These are phyloP conservation scores for Heliconius hortense DNA, from an alignment of 2,888 invertebrate genomes.

Conservation along the genomic window DNA sequence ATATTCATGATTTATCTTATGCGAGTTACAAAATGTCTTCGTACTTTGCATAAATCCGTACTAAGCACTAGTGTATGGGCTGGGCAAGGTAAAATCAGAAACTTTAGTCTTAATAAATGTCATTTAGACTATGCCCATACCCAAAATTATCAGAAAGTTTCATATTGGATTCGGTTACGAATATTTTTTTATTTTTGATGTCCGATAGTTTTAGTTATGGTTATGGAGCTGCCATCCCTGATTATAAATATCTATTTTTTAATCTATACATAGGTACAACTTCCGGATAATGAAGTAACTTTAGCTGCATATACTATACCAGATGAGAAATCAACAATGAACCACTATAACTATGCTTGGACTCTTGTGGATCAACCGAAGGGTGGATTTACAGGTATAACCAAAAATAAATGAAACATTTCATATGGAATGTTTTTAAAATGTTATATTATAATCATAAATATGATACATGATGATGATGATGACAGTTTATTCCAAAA, in stretches of 20 bases:
- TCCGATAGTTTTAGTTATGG: not conserved
- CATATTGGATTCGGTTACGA: too few species aligned
- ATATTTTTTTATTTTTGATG: not conserved
- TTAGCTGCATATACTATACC: constrained; percentile 91
- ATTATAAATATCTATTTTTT: not conserved
- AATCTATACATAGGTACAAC: constrained; percentile 61
- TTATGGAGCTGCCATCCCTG: not conserved
- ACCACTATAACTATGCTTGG: constrained; percentile 94
- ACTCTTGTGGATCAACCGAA: constrained; percentile 92
- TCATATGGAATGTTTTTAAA: not conserved
- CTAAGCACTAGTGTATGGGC: too few species aligned
- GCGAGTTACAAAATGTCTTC: too few species aligned
- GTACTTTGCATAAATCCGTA: too few species aligned
- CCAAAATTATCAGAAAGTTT: too few species aligned
- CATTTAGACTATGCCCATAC: too few species aligned
- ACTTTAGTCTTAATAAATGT: too few species aligned
- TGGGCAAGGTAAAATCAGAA: too few species aligned
- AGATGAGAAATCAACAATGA: constrained; percentile 86
- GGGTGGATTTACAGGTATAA: constrained; percentile 83
- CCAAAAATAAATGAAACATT: not conserved
- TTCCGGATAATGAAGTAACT: constrained; percentile 93
- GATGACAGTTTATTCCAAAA: not conserved
- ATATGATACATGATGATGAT: not conserved
- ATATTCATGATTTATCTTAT: too few species aligned
- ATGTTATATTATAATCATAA: not conserved